A percentile compares a stretch with the other conserved stretches of the same genome.
These are phyloP conservation scores for Pharmacophagus antenor DNA, from an alignment of 2,888 invertebrate species.

Conservation along the genomic window DNA sequence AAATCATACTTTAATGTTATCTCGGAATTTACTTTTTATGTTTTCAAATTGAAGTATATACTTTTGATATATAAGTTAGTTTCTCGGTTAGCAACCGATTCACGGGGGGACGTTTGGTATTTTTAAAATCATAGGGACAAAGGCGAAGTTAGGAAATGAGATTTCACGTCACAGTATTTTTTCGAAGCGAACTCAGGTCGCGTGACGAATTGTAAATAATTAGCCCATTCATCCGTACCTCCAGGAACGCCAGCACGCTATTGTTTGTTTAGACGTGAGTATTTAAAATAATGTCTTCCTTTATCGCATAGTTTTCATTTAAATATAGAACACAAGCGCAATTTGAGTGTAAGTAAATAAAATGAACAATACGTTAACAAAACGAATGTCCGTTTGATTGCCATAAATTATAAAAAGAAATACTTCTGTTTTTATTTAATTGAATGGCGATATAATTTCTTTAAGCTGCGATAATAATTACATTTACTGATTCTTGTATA, in stretches of 20 bases:
- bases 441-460: too few relatives aligned
- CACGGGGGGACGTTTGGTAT: constrained; percentile 56
- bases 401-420: background rate
- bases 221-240: constrained; percentile 71
- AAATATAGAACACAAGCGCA: constrained; percentile 8
- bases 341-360: background rate
- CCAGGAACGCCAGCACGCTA: constrained; percentile 54
- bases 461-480: too few relatives aligned
- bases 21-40: constrained; percentile 22
- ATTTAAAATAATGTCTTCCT: constrained; percentile 64
- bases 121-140: constrained; percentile 60
- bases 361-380: too few relatives aligned
- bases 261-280: constrained; percentile 65
- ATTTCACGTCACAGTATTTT: constrained; percentile 77
- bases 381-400: background rate
- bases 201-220: constrained; percentile 80
- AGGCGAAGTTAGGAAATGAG: constrained; percentile 73
- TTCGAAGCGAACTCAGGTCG: constrained; percentile 56
- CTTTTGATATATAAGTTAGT: constrained; percentile 13
- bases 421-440: background rate
- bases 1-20: constrained; percentile 28
- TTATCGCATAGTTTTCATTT: constrained; percentile 30
- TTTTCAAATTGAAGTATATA: constrained; percentile 16
- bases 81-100: constrained; percentile 24
- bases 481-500: too few relatives aligned